These are phyloP conservation scores for Brachionus rotundiformis DNA, from an alignment of 1,140 invertebrate species.

Conservation along the genomic window DNA sequence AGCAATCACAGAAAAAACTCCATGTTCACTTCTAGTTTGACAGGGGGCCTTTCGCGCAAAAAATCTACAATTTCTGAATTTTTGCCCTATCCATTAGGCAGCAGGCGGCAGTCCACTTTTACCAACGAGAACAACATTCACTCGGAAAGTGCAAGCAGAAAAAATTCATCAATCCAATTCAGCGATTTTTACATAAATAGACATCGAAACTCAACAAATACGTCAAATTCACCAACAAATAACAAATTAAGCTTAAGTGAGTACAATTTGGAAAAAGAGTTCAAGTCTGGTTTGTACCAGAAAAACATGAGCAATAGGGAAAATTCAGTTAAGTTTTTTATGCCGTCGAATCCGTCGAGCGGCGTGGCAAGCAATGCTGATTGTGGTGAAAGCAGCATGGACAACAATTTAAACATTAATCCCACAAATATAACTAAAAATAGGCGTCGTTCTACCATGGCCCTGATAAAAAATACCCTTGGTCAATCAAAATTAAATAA, in stretches of 20 bases:
- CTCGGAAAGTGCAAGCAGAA: not conserved
- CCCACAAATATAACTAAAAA: not conserved
- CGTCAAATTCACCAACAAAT: not conserved
- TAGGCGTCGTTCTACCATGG: constrained; percentile 39
- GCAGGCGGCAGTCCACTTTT: constrained; percentile 35
- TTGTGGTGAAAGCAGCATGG: not conserved
- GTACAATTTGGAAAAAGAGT: constrained; percentile 31
- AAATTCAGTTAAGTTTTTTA: constrained; percentile 36
- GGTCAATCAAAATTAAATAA: constrained; percentile 29
- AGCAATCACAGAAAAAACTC: constrained; percentile 45
- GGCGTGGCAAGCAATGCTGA: not conserved
- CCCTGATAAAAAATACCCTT: constrained; percentile 27
- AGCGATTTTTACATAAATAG: constrained; percentile 14
- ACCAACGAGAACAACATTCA: not conserved
- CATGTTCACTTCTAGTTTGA: not conserved
- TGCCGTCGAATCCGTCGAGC: constrained; percentile 30
- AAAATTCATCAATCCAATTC: constrained; percentile 32
- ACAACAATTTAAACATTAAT: constrained; percentile 7
- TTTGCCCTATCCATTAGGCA: constrained; percentile 23
- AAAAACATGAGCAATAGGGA: not conserved
- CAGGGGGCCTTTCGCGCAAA: constrained; percentile 6
- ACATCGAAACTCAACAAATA: not conserved
- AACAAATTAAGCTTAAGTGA: constrained; percentile 39
- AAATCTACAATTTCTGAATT: constrained; percentile 50
- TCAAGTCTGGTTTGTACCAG: not conserved